Percentiles rank a stretch among this genome's conserved stretches.
Conservation (phyloP, 2,797 vertebrate genomes). For the Ceyx erithaca region DNA sequence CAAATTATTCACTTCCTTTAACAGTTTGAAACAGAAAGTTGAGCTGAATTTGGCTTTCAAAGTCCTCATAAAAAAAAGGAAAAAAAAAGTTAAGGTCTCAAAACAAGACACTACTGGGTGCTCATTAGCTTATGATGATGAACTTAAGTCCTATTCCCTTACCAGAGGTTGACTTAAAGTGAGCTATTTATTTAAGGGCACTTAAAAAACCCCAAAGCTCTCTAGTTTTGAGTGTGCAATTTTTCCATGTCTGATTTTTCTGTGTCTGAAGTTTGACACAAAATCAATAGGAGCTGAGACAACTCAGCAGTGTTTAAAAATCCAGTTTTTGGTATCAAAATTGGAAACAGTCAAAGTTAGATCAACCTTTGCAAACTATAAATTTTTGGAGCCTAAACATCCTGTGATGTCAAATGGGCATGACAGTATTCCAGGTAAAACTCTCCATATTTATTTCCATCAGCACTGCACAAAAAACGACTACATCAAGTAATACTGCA, state of each 20-base stretch:
- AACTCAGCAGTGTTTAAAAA: not conserved
- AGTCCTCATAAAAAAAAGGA: not conserved
- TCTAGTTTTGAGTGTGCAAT: not conserved
- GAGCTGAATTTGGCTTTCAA: constrained; percentile 21
- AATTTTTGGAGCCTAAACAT: not conserved
- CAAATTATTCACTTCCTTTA: not conserved
- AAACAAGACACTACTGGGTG: constrained; percentile 1
- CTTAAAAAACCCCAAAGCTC: not conserved
- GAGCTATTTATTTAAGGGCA: not conserved
- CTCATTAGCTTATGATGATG: not conserved
- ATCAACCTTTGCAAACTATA: not conserved
- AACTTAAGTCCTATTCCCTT: not conserved
- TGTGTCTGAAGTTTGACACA: not conserved
- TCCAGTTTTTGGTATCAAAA: not conserved
- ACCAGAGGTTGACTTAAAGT: not conserved
- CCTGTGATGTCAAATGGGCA: not conserved
- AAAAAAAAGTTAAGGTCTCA: not conserved
- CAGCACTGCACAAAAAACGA: not conserved
- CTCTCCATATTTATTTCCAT: not conserved
- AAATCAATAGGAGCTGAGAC: not conserved
- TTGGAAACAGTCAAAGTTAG: not conserved
- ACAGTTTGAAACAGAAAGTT: not conserved
- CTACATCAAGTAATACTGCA: not conserved
- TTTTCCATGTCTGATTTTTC: not conserved
- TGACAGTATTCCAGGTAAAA: not conserved